Conservation (phyloP, 2,888 invertebrate species). For the Nasonovia ribisnigri region DNA sequence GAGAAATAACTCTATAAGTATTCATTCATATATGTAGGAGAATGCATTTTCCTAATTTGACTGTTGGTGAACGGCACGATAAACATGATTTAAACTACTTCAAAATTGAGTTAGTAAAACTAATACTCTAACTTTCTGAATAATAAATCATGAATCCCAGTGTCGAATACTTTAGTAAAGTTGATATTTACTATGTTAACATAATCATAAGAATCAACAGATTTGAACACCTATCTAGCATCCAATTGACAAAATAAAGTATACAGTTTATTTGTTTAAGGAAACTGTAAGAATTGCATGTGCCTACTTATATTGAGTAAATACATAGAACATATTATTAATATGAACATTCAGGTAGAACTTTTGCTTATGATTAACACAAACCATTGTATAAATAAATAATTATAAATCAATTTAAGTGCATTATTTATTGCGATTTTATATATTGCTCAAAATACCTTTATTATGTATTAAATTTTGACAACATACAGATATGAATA, state of each 20-base stretch:
- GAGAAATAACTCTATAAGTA: constrained; percentile 30
- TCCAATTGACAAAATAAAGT: not conserved
- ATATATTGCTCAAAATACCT: not conserved
- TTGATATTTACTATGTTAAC: not conserved
- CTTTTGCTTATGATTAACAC: not conserved
- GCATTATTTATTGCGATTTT: not conserved
- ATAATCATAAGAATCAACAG: not conserved
- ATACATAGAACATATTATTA: not conserved
- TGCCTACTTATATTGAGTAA: not conserved
- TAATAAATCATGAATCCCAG: constrained; percentile 32
- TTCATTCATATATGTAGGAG: constrained; percentile 15
- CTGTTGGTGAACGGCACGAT: constrained; percentile 16
- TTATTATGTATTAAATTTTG: not conserved
- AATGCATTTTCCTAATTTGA: constrained; percentile 53
- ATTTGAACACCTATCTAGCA: not conserved
- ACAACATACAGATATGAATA: not conserved
- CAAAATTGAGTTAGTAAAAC: constrained; percentile 47
- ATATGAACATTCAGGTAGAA: not conserved
- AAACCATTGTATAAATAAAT: not conserved
- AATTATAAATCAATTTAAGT: not conserved
- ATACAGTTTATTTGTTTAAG: not conserved
- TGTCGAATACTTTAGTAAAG: not conserved
- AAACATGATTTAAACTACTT: constrained; percentile 37
- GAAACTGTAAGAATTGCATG: not conserved
- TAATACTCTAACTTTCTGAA: constrained; percentile 29